Conservation (phyloP, 2,797 vertebrate species). For the Orestias chungarensis region DNA sequence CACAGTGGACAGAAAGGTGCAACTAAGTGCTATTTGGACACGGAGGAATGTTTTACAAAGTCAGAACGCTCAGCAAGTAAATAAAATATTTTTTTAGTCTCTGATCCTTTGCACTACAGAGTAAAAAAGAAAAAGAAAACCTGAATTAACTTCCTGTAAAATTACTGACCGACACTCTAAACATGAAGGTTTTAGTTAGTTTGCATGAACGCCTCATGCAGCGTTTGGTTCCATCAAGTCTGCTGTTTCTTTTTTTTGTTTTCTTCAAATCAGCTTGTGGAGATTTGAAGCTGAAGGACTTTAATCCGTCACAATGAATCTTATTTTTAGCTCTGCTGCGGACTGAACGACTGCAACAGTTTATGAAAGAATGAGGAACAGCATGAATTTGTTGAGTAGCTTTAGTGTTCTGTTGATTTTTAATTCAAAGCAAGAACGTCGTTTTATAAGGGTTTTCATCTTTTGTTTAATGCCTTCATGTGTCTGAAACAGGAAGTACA, state of each 20-base stretch:
- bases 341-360: background rate
- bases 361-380: background rate
- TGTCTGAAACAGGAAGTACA: slow-evolving; percentile 47
- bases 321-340: slow-evolving; percentile 6
- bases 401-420: too few species aligned
- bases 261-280: slow-evolving; percentile 9
- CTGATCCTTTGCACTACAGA: too few species aligned
- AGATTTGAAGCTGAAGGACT: slow-evolving; percentile 11
- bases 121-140: background rate
- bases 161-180: too few species aligned
- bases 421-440: background rate
- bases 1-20: too few species aligned
- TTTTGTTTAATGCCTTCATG: background rate
- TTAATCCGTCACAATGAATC: slow-evolving; percentile 15
- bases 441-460: background rate
- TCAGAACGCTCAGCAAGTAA: too few species aligned
- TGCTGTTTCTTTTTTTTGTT: too few species aligned
- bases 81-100: too few species aligned
- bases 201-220: background rate
- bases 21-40: too few species aligned
- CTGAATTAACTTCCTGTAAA: too few species aligned
- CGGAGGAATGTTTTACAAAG: too few species aligned
- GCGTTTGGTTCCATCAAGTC: background rate
- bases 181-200: too few species aligned
- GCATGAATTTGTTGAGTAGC: background rate